Conservation (phyloP, 1,140 invertebrate species). For the Aphaenogaster floridana region DNA sequence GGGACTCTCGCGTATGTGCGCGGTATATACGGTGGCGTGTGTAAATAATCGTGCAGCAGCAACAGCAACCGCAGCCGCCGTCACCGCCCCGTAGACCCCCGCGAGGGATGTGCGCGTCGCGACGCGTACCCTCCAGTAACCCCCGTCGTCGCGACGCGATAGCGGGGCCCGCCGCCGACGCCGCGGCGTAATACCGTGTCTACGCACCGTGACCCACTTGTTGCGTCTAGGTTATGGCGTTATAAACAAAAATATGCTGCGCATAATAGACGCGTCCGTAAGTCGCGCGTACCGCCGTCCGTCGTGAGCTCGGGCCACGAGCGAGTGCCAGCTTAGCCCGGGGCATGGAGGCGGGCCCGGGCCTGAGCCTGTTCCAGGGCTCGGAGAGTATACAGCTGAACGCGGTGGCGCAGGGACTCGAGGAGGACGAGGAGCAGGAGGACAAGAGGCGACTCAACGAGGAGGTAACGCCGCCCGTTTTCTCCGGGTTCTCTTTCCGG, state of each 20-base stretch:
- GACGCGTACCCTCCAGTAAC: slow-evolving; percentile 8
- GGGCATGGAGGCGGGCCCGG: slow-evolving; percentile 83
- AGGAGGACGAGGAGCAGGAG: slow-evolving; percentile 84
- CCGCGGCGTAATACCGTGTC: slow-evolving; percentile 17
- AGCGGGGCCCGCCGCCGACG: slow-evolving; percentile 21
- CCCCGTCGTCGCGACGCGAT: slow-evolving; percentile 30
- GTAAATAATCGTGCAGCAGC: background rate
- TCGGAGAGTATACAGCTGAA: slow-evolving; percentile 82
- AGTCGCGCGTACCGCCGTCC: slow-evolving; percentile 4
- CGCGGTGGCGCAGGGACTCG: slow-evolving; percentile 77
- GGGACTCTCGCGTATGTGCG: background rate
- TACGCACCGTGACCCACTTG: slow-evolving; percentile 80
- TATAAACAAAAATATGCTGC: slow-evolving; percentile 85
- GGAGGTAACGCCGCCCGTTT: slow-evolving; percentile 77
- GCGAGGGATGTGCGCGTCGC: slow-evolving; percentile 45
- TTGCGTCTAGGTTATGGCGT: slow-evolving; percentile 85
- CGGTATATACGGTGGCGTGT: background rate
- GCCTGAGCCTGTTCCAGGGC: slow-evolving; percentile 84
- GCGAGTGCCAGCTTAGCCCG: slow-evolving; percentile 17
- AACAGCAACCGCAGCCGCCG: background rate
- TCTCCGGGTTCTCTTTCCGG: background rate
- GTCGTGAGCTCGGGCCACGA: slow-evolving; percentile 12
- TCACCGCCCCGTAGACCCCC: background rate
- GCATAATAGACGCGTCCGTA: slow-evolving; percentile 71
- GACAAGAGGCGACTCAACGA: slow-evolving; percentile 82